Evolutionary conservation across 2,797 vertebrate species (phyloP).

Genomic region (Ficedula albicollis): DNA sequence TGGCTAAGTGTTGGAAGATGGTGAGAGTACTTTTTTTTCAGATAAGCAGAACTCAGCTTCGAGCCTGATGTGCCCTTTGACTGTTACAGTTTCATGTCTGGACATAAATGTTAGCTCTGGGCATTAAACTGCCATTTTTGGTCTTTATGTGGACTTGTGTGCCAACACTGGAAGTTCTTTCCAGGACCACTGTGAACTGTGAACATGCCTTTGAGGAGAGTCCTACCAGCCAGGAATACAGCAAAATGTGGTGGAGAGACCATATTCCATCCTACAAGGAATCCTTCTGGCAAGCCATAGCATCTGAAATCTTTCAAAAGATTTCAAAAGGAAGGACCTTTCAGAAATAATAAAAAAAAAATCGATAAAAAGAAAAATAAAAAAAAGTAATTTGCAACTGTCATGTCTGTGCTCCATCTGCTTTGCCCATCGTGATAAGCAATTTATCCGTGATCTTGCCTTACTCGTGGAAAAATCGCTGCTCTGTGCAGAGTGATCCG

Average conservation of each 20-base stretch:
- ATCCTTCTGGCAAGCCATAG: not conserved
- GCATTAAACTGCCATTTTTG: not conserved
- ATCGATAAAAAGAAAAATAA: not conserved
- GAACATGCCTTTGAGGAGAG: not conserved
- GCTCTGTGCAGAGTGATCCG: not conserved
- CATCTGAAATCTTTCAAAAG: not conserved
- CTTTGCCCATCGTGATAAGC: not conserved
- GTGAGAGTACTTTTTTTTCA: not conserved
- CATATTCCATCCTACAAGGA: not conserved
- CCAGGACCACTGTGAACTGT: not conserved
- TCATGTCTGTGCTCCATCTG: not conserved
- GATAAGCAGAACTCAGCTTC: not conserved
- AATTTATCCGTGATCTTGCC: not conserved
- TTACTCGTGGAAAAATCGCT: not conserved
- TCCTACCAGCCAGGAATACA: not conserved
- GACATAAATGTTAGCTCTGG: not conserved
- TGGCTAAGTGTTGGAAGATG: not conserved
- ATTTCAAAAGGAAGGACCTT: not conserved
- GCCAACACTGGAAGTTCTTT: not conserved
- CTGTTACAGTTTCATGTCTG: not conserved
- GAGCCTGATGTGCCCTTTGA: not conserved
- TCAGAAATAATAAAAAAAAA: too few relatives aligned
- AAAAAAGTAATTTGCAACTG: not conserved
- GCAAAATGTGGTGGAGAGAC: not conserved
- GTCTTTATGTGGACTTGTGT: not conserved